These are phyloP conservation scores for Dipodomys stephensi DNA, from an alignment of 2,113 vertebrate genomes.

Conservation along the genomic window DNA sequence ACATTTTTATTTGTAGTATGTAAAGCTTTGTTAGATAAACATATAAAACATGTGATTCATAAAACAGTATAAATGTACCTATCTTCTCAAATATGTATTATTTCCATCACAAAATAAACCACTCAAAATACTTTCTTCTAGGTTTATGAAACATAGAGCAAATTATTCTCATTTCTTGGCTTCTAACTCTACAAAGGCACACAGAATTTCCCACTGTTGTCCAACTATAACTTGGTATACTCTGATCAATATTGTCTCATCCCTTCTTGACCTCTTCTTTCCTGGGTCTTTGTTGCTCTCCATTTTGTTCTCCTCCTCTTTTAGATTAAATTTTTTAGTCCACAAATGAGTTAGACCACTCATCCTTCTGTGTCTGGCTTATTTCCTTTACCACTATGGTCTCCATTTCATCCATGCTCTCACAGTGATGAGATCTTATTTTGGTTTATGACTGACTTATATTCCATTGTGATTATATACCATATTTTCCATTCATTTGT, in stretches of 20 bases:
- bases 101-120: not conserved
- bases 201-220: no score
- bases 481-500: not conserved
- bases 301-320: not conserved
- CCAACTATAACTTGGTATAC: no score
- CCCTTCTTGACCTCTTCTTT: not conserved
- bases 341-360: no score
- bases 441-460: no score
- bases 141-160: not conserved
- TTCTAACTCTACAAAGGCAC: no score
- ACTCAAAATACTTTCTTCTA: not conserved
- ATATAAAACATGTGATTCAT: not conserved
- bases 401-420: not conserved
- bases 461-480: no score
- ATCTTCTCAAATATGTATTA: not conserved
- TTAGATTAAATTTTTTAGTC: no score
- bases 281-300: not conserved
- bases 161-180: no score
- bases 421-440: no score
- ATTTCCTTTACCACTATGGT: no score
- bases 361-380: no score
- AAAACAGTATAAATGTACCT: not conserved
- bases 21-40: not conserved
- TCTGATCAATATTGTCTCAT: no score
- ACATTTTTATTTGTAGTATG: not conserved